Evolutionary conservation across 2,113 vertebrate species (phyloP), one percentile per base, ranked within the genome.

Genomic region (Anarrhichthys ocellatus): DNA sequence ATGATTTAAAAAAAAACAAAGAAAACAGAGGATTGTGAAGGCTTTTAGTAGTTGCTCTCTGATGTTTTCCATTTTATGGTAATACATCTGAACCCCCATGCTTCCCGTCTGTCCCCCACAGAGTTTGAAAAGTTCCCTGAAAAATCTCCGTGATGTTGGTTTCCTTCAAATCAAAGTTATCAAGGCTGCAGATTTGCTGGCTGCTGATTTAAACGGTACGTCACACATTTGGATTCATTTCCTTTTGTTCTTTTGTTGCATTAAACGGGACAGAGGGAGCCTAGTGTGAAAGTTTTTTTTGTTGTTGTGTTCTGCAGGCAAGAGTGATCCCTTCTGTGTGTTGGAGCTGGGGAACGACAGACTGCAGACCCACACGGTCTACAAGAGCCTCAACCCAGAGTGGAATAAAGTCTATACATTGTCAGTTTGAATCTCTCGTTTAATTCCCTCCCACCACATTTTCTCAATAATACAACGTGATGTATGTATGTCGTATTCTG

Each of bases 401-500:
- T 99, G 98, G 98, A 98, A 98, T 88, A 95, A 96, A 95, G 98
- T 97, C 86, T 99, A 99, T 77, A 98, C 98, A 0, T 94, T 99
- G 98, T 99, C 86, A 97, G 98, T 98, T 75, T 76, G 22, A 61
- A 34, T 64, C 40, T 68, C 6, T 69, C 40, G 72, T 65, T 15
- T 32, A 34, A 10, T 22, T 50, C 18, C 10, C 42, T 11, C 27
- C 15, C 27, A 5, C 4, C 59, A 32, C 14, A 32, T 52, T 34
- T 32, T 68, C 24, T 73, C 22, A 38, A 58, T 64, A 15, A 70
- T 34, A 17, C 20, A 8, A 15, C 22, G 13, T 38, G 7, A 73
- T 68, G 58, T 40, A n/a, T 64, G 38, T 18, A 36, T 2, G 40
- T 11, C 34, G 40, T 64, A 14, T 63, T 15, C 29, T 36, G 58